A percentile compares a stretch with the other conserved stretches of the same genome.
Evolutionary conservation across 64 coral and sea anemone species (phyloP).

Genomic region (Porites australiensis): DNA sequence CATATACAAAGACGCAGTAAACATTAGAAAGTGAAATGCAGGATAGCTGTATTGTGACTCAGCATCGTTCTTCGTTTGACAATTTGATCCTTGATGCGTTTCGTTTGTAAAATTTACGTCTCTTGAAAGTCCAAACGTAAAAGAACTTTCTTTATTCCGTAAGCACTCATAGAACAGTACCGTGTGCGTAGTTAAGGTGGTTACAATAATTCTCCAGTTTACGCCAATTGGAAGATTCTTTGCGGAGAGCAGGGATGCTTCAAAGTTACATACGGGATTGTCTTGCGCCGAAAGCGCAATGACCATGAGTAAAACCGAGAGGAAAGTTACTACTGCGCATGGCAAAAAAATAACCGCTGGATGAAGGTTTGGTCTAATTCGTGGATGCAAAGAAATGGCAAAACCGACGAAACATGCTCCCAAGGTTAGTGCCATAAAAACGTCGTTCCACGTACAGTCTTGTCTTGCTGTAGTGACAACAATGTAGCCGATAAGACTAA

Average conservation of each 20-base stretch:
- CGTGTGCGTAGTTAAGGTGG: constrained; percentile 1
- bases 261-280: constrained; percentile 53
- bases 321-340: constrained; percentile 47
- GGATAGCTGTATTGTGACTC: constrained; percentile 43
- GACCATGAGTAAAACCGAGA: constrained; percentile 37
- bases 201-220: constrained; percentile 19
- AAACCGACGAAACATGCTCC: constrained; percentile 50
- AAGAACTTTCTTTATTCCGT: constrained; percentile 11
- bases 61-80: background rate
- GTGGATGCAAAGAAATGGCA: constrained; percentile 27
- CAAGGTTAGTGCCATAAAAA: constrained; percentile 41
- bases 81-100: constrained; percentile 21
- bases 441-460: constrained; percentile 61
- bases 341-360: constrained; percentile 48
- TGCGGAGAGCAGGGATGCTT: constrained; percentile 20
- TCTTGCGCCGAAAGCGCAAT: constrained; percentile 56
- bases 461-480: constrained; percentile 15
- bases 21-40: constrained; percentile 54
- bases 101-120: background rate
- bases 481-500: constrained; percentile 7
- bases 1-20: constrained; percentile 56
- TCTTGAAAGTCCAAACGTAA: constrained; percentile 11
- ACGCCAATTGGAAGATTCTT: constrained; percentile 38
- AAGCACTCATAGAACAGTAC: constrained; percentile 46
- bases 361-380: constrained; percentile 28